Percentiles rank a stretch among this genome's conserved stretches.
These are phyloP conservation scores for Hemithea aestivaria DNA, from an alignment of 2,888 invertebrate genomes.

Conservation along the genomic window DNA sequence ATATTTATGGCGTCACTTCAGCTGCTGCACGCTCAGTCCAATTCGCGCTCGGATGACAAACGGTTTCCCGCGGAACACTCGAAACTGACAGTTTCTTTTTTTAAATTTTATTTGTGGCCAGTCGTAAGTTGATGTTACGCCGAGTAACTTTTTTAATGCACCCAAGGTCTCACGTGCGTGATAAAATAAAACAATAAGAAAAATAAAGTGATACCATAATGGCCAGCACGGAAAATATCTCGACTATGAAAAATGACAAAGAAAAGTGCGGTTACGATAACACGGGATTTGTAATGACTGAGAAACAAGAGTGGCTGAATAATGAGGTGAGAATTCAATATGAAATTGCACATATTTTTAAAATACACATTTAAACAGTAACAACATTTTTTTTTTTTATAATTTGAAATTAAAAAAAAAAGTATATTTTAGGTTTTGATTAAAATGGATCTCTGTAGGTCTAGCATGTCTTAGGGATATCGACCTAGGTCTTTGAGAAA, in stretches of 20 bases:
- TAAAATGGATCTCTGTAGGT: too few relatives aligned
- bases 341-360: too few relatives aligned
- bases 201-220: constrained; percentile 3
- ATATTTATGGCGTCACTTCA: constrained; percentile 14
- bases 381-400: too few relatives aligned
- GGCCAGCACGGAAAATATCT: constrained; percentile 26
- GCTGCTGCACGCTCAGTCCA: constrained; percentile 18
- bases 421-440: too few relatives aligned
- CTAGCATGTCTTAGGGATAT: too few relatives aligned
- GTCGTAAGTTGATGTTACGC: constrained; percentile 6
- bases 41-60: constrained; percentile 19
- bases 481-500: too few relatives aligned
- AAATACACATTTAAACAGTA: too few relatives aligned
- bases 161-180: constrained; percentile 36
- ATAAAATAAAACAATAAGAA: constrained; percentile 14
- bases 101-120: constrained; percentile 7
- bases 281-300: constrained; percentile 59
- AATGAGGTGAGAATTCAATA: constrained; percentile 29
- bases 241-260: constrained; percentile 36
- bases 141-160: constrained; percentile 31
- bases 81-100: constrained; percentile 15
- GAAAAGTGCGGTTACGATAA: constrained; percentile 58
- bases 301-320: constrained; percentile 49
- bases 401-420: too few relatives aligned
- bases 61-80: constrained; percentile 18